Percentiles rank a stretch among this genome's conserved stretches.
Conservation (phyloP, 2,113 vertebrate genomes). For the Ancistrus triradiatus region DNA sequence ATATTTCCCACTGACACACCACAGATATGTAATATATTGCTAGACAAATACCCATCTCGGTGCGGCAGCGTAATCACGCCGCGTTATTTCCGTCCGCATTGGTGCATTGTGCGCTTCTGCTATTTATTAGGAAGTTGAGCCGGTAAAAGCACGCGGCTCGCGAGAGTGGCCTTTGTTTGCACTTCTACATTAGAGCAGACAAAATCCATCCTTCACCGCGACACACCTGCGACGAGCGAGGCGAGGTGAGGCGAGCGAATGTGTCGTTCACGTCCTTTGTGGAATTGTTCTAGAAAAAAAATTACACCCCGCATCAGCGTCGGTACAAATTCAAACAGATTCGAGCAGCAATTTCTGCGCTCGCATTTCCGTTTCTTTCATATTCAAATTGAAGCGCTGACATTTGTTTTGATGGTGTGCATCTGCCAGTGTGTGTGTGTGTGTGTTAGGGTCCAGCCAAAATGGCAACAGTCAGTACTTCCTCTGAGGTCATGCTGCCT, state of each 20-base stretch:
- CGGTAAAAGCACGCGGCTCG: neutral
- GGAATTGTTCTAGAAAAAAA: slow-evolving; percentile 11
- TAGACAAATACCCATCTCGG: neutral
- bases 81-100: neutral
- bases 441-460: slow-evolving; percentile 23
- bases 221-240: neutral
- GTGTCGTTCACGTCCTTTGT: neutral
- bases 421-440: slow-evolving; percentile 2
- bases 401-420: slow-evolving; percentile 30
- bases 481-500: slow-evolving; percentile 44
- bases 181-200: neutral
- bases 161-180: neutral
- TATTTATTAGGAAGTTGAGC: neutral
- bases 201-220: neutral
- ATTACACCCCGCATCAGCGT: neutral
- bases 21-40: neutral
- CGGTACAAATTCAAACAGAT: slow-evolving; percentile 22
- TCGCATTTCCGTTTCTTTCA: slow-evolving; percentile 16
- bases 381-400: slow-evolving; percentile 27
- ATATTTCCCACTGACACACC: neutral
- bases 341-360: neutral
- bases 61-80: neutral
- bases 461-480: too few relatives aligned
- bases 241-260: neutral
- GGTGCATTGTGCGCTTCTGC: neutral